Evolutionary conservation across 2,888 invertebrate genomes (phyloP).

Genomic region (Nineta flava): DNA sequence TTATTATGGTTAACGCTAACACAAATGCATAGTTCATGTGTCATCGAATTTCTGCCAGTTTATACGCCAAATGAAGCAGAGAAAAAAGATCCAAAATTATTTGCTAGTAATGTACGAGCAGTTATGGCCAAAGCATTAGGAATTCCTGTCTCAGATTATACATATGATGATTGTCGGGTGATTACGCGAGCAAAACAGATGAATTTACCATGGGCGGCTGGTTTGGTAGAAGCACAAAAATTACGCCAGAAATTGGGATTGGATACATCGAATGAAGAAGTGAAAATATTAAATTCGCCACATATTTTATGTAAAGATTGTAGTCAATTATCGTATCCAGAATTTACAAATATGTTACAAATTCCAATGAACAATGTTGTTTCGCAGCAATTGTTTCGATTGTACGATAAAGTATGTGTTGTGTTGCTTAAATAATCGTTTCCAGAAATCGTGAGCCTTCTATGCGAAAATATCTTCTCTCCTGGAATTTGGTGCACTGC

Average conservation of each 20-base stretch:
- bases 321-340: conserved; percentile 25
- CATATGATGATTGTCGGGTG: conserved; percentile 80
- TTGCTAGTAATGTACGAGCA: conserved; percentile 74
- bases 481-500: too few species aligned
- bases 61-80: conserved; percentile 79
- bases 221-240: conserved; percentile 63
- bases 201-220: conserved; percentile 57
- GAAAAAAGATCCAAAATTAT: conserved; percentile 71
- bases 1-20: conserved; percentile 78
- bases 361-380: conserved; percentile 37
- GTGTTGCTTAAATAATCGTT: neutral
- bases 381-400: conserved; percentile 42
- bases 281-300: conserved; percentile 27
- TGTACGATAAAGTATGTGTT: conserved; percentile 46
- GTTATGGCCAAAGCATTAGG: conserved; percentile 79
- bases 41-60: conserved; percentile 85
- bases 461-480: too few species aligned
- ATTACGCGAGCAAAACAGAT: conserved; percentile 72
- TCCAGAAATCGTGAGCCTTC: too few species aligned
- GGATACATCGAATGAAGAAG: conserved; percentile 36
- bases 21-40: conserved; percentile 72
- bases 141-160: conserved; percentile 78
- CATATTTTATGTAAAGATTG: conserved; percentile 24
- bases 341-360: conserved; percentile 48
- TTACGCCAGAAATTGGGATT: conserved; percentile 60